phyloP scores from a whole-genome alignment of 1,140 invertebrate genomes.

The Caerostris darwini region DNA sequence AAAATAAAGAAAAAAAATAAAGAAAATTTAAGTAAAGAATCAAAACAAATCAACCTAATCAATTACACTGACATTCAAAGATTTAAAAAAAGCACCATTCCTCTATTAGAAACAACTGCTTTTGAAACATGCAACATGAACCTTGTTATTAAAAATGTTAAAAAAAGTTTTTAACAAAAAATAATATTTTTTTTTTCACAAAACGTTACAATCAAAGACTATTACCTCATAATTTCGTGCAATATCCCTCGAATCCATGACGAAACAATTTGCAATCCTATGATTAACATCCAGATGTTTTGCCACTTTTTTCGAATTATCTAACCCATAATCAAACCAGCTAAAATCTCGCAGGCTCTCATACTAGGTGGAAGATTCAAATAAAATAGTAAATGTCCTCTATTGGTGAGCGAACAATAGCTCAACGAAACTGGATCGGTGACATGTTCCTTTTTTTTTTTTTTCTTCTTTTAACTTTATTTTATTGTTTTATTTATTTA shows the following conservation, averaged over 20 bases:
- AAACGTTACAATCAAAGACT: not conserved
- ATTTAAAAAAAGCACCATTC: too few relatives aligned
- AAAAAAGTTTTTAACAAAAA: too few relatives aligned
- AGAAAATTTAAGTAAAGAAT: too few relatives aligned
- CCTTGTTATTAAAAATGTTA: too few relatives aligned
- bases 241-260: not conserved
- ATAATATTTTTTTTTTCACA: too few relatives aligned
- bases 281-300: slow-evolving; percentile 40
- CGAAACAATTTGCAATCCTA: not conserved
- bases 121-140: too few relatives aligned
- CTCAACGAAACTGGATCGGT: slow-evolving; percentile 53
- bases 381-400: not conserved
- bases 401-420: not conserved
- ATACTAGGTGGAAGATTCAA: not conserved
- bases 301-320: too few relatives aligned
- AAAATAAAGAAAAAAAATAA: too few relatives aligned
- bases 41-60: too few relatives aligned
- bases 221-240: not conserved
- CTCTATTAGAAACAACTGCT: too few relatives aligned
- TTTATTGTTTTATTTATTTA: slow-evolving; percentile 23
- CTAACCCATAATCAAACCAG: slow-evolving; percentile 35
- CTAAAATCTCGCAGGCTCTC: not conserved
- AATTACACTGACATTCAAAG: too few relatives aligned
- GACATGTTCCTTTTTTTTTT: slow-evolving; percentile 32
- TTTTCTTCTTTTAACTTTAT: not conserved